Evolutionary conservation across 2,888 invertebrate genomes (phyloP), one percentile per base, ranked within the genome.

Genomic region (Nymphalis c-album): DNA sequence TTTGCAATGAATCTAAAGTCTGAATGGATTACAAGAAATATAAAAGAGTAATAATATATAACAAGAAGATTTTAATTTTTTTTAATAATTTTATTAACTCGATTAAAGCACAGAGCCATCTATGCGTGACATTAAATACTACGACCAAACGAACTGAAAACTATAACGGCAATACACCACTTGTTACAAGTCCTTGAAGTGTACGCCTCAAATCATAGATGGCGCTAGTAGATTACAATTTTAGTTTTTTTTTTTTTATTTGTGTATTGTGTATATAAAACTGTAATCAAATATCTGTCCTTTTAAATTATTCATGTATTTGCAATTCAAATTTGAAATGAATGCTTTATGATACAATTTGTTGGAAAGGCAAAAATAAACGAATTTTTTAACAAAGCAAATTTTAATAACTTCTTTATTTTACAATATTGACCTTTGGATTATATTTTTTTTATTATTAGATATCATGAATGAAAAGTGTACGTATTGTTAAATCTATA

Each of bases 151-250:
- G 26, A 17, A 26, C 31, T 17, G 6, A 4, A 40, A 10, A 40
- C 40, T 40, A 35, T 35, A 13, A 40, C 40, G 4, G 40, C 40
- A 13, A 3, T 40, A 13, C 13, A 13, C 13, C 13, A 0, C 13
- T 13, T 13, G 4, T 13, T 13, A 26, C 13, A 20, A 20, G 6
- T 22, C 51, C 16, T 51, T 16, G 16, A 22, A 22, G 13, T 51
- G 10, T 22, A 16, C 4, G 5, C 10, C 0, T 51, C 1, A 0
- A 51, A 51, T 22, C 46, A 65, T 31, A 65, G 64, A 65, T 65
- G 64, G 64, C 64, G 60, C 46, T 60, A 53, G 31, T 47, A 64
- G 7, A 46, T 5, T 46, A 7, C n/a, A 2, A 3, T 7, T 22
- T 18, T 40, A 4, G 13, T 3, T 40, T 40, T 40, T 40, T 40